phyloP scores from a whole-genome alignment of 2,888 invertebrate genomes.

The Oscheius sp. region DNA sequence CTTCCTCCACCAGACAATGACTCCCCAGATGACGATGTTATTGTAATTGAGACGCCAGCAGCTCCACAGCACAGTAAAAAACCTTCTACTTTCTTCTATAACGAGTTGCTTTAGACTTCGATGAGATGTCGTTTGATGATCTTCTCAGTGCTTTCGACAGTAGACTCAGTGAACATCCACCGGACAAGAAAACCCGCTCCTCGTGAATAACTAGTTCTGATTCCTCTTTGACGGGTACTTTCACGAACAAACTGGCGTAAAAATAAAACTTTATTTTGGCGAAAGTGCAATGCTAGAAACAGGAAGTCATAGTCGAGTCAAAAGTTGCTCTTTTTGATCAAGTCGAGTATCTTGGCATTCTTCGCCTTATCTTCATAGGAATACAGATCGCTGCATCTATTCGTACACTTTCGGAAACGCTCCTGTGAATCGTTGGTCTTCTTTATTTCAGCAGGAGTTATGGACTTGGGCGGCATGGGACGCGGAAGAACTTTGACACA shows the following conservation, averaged over 20 bases:
- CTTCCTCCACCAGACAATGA: not conserved
- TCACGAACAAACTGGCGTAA: no score
- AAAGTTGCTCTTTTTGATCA: not conserved
- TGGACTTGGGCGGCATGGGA: not conserved
- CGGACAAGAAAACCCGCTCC: no score
- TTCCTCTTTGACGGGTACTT: no score
- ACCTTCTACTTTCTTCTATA: no score
- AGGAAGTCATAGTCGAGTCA: not conserved
- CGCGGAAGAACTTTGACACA: not conserved
- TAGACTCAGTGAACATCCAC: no score
- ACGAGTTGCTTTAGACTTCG: slow-evolving; percentile 3
- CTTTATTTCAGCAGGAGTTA: not conserved
- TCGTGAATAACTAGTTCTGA: no score
- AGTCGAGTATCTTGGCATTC: not conserved
- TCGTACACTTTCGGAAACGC: not conserved
- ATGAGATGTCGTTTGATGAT: slow-evolving; percentile 17
- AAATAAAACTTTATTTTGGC: no score
- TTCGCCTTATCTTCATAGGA: not conserved
- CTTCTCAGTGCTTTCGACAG: not conserved
- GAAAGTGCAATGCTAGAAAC: no score
- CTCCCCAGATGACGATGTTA: not conserved
- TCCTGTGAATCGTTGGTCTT: not conserved
- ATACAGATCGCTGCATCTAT: not conserved
- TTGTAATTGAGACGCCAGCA: no score
- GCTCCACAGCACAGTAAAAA: not conserved